These are phyloP conservation scores for Pogonophryne albipinna DNA, from an alignment of 2,797 vertebrate species.

Conservation along the genomic window DNA sequence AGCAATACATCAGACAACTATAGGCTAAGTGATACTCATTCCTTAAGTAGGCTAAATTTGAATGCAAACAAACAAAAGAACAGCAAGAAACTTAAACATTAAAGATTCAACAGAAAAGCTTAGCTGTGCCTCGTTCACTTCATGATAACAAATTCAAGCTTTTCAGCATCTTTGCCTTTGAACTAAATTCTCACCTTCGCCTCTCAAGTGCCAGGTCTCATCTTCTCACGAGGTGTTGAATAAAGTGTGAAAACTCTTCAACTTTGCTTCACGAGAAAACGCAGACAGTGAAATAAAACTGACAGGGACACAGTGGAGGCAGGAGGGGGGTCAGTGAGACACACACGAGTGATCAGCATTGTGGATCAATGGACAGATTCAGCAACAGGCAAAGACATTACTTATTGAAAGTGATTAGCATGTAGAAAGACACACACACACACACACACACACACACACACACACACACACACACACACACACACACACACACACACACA, in stretches of 20 bases:
- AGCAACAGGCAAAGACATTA: background rate
- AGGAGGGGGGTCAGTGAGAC: background rate
- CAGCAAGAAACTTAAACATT: too few relatives aligned
- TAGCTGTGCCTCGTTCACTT: too few relatives aligned
- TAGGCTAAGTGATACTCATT: too few relatives aligned
- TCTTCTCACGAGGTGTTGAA: background rate
- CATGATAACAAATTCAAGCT: background rate
- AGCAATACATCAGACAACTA: too few relatives aligned
- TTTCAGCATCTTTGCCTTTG: background rate
- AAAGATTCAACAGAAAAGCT: too few relatives aligned
- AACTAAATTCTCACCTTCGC: slow-evolving; percentile 8
- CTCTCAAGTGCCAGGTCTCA: slow-evolving; percentile 8
- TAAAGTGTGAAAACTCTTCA: slow-evolving; percentile 6
- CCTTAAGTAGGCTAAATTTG: too few relatives aligned
- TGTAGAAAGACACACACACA: slow-evolving; percentile 10
- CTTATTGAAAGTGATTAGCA: slow-evolving; percentile 9
- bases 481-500: slow-evolving; percentile 24
- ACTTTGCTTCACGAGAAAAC: background rate
- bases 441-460: slow-evolving; percentile 19
- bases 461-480: slow-evolving; percentile 35
- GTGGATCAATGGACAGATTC: background rate
- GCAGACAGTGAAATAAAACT: background rate
- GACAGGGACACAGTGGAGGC: background rate
- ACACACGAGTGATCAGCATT: background rate
- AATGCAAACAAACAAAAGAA: too few relatives aligned